Base-by-base conservation (phyloP, 2,113 vertebrate genomes). In the Ciconia boyciana region DNA sequence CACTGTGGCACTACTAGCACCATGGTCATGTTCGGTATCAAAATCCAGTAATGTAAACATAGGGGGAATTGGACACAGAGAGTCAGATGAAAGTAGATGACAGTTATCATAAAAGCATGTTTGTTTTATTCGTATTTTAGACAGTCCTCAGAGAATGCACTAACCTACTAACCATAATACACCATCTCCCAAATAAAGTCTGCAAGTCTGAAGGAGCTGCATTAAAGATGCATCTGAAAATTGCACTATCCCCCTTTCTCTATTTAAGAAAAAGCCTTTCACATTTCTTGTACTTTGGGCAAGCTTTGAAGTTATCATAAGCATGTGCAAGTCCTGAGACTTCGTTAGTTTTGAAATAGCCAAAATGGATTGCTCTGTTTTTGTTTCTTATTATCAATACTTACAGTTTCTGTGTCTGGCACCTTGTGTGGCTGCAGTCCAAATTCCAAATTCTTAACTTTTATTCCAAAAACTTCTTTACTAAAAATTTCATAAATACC, bases 401-500 rank as follows among this genome's bases (percentile, higher is more conserved):
- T 95, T 98, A 99, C 99, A 15, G 99, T 99, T 95, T 99, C 98
- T 74, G 99, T 99, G 55, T 99, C 99, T 57, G 99, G 99, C 81
- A 99, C 99, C 97, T 98, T 99, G 97, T 99, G 99, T 16, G 99
- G 99, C 92, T 99, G 99, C 76, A 99, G 97, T 74, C 99, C 99
- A 96, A 99, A 99, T 87, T 99, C 99, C 64, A 99, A 97, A 68
- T 99, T 99, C 97, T 99, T 99, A 81, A 99, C 98, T 96, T 98
- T 99, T 89, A 99, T 98, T 89, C 99, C 99, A 97, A 99, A 99
- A 74, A 99, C 99, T 97, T 99, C 99, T 98, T 98, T 99, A 98
- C 99, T 99, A 98, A 99, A 99, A 97, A 99, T 99, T 98, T 99
- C 99, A 97, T 99, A 99, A 98, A 99, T 99, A 97, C 99, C 99